Conservation (phyloP, 1,140 invertebrate genomes). For the Solenopsis fugax region DNA sequence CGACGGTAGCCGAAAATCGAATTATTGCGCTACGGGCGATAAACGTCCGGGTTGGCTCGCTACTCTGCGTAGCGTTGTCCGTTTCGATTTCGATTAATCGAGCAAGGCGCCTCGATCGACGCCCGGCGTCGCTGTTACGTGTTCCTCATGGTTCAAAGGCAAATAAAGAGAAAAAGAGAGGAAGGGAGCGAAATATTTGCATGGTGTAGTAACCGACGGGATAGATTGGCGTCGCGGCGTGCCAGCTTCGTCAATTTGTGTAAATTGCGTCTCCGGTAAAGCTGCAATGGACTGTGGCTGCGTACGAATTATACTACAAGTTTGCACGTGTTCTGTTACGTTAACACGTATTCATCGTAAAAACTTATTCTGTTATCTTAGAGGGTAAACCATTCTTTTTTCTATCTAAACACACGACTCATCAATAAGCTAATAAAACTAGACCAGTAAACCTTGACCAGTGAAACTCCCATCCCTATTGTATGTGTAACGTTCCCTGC, state of each 20-base stretch:
- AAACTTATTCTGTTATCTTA: too few relatives aligned
- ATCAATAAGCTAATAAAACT: too few relatives aligned
- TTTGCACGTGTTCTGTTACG: constrained; percentile 72
- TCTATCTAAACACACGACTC: too few relatives aligned
- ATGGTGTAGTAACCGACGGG: background rate
- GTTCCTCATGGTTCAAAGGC: constrained; percentile 42
- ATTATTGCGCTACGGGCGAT: constrained; percentile 82
- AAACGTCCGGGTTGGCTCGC: constrained; percentile 78
- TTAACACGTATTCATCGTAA: too few relatives aligned
- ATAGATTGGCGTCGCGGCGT: constrained; percentile 48
- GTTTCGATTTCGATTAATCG: constrained; percentile 84
- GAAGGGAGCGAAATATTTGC: background rate
- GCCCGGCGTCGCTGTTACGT: constrained; percentile 3
- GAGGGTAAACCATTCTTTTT: too few relatives aligned
- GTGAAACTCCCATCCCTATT: too few relatives aligned
- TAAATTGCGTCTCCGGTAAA: constrained; percentile 82
- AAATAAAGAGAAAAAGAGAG: constrained; percentile 19
- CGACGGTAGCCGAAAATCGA: constrained; percentile 78
- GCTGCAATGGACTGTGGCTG: constrained; percentile 76
- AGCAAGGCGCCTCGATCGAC: constrained; percentile 73
- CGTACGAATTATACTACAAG: constrained; percentile 75
- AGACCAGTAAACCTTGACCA: too few relatives aligned
- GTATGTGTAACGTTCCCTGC: too few relatives aligned
- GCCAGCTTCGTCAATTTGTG: constrained; percentile 79
- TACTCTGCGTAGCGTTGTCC: constrained; percentile 62